Evolutionary conservation across 2,113 vertebrate genomes (phyloP).

Genomic region (Pagrus major): DNA sequence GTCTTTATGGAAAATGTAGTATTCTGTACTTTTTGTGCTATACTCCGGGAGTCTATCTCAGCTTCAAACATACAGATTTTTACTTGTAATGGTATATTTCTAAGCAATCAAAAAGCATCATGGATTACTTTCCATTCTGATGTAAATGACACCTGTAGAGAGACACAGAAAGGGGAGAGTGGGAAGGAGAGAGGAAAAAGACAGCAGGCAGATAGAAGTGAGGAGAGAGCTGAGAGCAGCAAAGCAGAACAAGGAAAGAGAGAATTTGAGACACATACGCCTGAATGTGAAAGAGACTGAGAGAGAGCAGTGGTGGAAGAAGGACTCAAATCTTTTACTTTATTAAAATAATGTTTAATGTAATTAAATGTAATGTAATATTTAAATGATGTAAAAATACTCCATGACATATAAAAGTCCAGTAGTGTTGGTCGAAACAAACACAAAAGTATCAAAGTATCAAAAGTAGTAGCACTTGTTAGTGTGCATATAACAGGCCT

Average conservation of each 20-base stretch:
- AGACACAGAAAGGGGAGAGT: neutral
- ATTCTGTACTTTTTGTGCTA: neutral
- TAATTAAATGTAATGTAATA: too few species aligned
- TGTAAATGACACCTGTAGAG: slow-evolving; percentile 1
- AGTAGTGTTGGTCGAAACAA: neutral
- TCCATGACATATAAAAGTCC: neutral
- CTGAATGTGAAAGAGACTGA: neutral
- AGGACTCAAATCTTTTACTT: neutral
- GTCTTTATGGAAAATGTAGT: neutral
- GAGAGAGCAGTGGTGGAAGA: neutral
- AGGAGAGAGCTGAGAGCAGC: neutral
- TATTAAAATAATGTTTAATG: too few species aligned
- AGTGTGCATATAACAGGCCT: neutral
- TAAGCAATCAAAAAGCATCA: neutral
- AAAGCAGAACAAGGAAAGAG: neutral
- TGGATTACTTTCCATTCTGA: neutral
- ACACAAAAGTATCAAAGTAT: too few species aligned
- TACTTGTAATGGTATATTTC: neutral
- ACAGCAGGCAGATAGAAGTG: neutral
- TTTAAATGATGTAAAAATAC: neutral
- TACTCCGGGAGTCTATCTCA: neutral
- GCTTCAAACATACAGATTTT: neutral
- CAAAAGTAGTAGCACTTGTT: neutral
- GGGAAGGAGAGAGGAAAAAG: neutral
- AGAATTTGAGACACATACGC: neutral